Evolutionary conservation across 2,113 vertebrate species (phyloP), one percentile per base, ranked within the genome.

Genomic region (Muntiacus reevesi): DNA sequence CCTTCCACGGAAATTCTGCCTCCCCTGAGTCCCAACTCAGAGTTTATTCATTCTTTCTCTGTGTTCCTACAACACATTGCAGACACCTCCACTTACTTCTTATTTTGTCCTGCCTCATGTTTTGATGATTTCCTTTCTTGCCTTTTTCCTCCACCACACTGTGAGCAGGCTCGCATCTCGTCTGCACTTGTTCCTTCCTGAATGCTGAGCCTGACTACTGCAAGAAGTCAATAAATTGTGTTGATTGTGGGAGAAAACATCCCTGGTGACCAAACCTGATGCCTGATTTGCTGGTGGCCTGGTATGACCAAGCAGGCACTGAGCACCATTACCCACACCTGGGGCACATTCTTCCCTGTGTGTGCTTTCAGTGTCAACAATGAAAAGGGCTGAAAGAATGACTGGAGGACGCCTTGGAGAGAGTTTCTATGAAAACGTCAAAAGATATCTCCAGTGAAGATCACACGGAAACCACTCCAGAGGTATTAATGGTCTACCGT

Each of bases 131-230:
- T 91, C 14, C 40, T 78, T 50, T 83, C 82, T 88, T 86, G 27
- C 59, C 54, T n/a, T 6, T 81, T 78, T 82, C 45, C 16, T n/a
- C 43, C 9, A 14, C 10, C 74, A 54, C n/a, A 40, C 71, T 2
- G 23, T 47, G 23, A 1, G n/a, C 36, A 59, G 88, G 16, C 14
- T 47, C 0, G 8, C 43, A 3, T 43, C 11, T 28, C 0, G 3
- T 27, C 89, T 47, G 52, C 21, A 9, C 4, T 4, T 7, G 5
- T 7, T 7, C 40, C 78, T 89, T 55, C 23, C 47, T 3, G 14
- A 50, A 40, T 7, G 15, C 60, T 23, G 12, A 50, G 45, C 43
- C 43, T 14, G 59, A 60, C 12, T 33, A 4, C 15, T 1, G 23
- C 15, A 33, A 13, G 6, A 60, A 17, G 6, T 14, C 57, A 15